Evolutionary conservation across 1,140 invertebrate genomes (phyloP), one percentile per base, ranked within the genome.

Genomic region (Drosophila yakuba): DNA sequence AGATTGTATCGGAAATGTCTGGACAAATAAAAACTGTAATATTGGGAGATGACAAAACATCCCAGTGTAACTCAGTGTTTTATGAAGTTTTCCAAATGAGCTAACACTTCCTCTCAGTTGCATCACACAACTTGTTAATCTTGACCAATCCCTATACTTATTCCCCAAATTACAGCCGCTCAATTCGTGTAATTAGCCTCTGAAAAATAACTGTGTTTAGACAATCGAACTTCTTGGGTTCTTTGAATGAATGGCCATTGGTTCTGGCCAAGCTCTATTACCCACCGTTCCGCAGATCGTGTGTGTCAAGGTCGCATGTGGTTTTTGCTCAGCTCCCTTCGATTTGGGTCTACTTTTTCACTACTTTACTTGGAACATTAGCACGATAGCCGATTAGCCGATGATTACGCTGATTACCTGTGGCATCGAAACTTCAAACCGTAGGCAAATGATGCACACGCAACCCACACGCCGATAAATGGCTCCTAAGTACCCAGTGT

Each of bases 401-500:
- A 6, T 12, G 36, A 67, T 67, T 66, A 71, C 36, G 15, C 28
- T 48, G 44, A 71, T 58, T 72, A 45, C n/a, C 48, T 3, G 4
- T 32, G 10, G n/a, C 48, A 32, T 10, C n/a, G 39, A 23, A 6
- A 25, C 32, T 47, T 38, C 58, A 32, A 67, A 48, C 11, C 23
- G 8, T 71, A 71, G 67, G 35, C 64, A 50, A 71, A 69, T 71
- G 51, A 71, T 69, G 68, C 68, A 15, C 68, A 71, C 68, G 68
- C 68, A 72, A 72, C 51, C 68, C 15, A 17, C 23, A 14, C 17
- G 15, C 52, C 54, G 36, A 50, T 58, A 71, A 72, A 58, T 50
- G 62, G 35, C 48, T 35, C 51, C 44, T 17, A 58, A 71, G 52
- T 71, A 41, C 32, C 8, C 32, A 32, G 32, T 3, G 43, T 71